Conservation (phyloP, 92 coral and sea anemone genomes). For the Chrysogorgia sp. region DNA sequence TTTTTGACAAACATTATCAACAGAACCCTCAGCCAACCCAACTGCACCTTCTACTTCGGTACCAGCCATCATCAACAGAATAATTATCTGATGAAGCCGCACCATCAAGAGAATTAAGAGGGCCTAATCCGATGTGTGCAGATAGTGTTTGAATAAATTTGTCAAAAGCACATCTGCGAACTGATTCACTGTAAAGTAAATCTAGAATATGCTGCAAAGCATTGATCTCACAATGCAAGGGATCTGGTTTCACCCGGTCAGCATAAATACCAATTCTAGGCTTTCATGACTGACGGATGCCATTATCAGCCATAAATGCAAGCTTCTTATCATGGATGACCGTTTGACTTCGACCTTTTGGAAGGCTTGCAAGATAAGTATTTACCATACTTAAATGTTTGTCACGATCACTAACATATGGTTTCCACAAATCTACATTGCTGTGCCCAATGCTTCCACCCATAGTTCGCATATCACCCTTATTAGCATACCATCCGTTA, state of each 20-base stretch:
- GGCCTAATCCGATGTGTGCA: constrained; percentile 43
- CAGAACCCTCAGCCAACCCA: not conserved
- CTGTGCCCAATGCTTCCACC: not conserved
- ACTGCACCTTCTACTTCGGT: not conserved
- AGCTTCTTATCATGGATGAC: not conserved
- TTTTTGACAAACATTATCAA: not conserved
- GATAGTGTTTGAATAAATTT: constrained; percentile 45
- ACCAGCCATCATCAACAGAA: too few relatives aligned
- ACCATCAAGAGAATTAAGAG: not conserved
- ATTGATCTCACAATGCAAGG: constrained; percentile 60
- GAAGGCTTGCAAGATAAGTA: not conserved
- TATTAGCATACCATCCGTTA: too few relatives aligned
- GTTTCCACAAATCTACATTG: not conserved
- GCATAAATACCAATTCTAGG: constrained; percentile 53
- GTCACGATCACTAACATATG: not conserved
- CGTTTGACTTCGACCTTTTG: not conserved
- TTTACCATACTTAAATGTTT: not conserved
- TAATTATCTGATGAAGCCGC: too few relatives aligned
- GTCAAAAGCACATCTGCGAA: constrained; percentile 31
- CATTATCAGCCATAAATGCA: too few relatives aligned
- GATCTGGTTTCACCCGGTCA: constrained; percentile 50
- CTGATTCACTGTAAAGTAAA: constrained; percentile 41
- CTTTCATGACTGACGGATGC: constrained; percentile 47
- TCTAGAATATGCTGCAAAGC: constrained; percentile 56
- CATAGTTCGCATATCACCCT: not conserved